Conservation (phyloP, 2,888 invertebrate species). For the Andrena camellia region DNA sequence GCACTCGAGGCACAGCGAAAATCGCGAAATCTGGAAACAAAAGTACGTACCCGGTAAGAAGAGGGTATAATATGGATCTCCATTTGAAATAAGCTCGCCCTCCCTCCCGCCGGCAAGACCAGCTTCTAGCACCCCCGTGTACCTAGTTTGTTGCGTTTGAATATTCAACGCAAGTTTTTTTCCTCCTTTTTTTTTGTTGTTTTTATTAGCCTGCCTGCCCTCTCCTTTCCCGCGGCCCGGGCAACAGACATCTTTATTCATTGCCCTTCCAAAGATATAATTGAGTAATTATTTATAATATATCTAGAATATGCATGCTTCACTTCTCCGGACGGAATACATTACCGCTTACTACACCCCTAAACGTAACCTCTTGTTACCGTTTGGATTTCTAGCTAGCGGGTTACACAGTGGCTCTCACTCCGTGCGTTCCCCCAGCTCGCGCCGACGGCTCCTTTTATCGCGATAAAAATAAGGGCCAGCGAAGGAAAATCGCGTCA, state of each 20-base stretch:
- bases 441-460: slow-evolving; percentile 5
- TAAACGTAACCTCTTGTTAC: slow-evolving; percentile 83
- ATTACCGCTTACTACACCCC: slow-evolving; percentile 84
- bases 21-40: slow-evolving; percentile 78
- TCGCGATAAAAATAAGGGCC: neutral
- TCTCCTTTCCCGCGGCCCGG: slow-evolving; percentile 74
- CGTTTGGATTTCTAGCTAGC: slow-evolving; percentile 81
- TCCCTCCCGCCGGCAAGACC: slow-evolving; percentile 55
- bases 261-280: slow-evolving; percentile 85
- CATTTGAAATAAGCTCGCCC: slow-evolving; percentile 85
- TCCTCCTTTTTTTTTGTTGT: slow-evolving; percentile 55
- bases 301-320: slow-evolving; percentile 86
- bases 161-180: slow-evolving; percentile 83
- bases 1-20: slow-evolving; percentile 73
- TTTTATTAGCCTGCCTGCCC: slow-evolving; percentile 82
- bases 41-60: slow-evolving; percentile 81
- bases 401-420: slow-evolving; percentile 72
- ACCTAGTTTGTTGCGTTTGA: slow-evolving; percentile 85
- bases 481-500: neutral
- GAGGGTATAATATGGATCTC: slow-evolving; percentile 84
- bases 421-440: slow-evolving; percentile 25
- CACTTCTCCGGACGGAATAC: slow-evolving; percentile 84
- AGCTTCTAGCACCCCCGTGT: slow-evolving; percentile 78
- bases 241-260: slow-evolving; percentile 84
- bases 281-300: slow-evolving; percentile 86